Evolutionary conservation across 2,113 vertebrate species (phyloP).

Genomic region (cattle (Bos taurus)): ARS-UCD2.0 NC_037334.1:20707501-20708000

Average conservation of each 20-base stretch:
- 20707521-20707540: background rate
- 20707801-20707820: background rate
- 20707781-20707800: background rate
- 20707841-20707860: background rate
- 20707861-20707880: rapidly evolving
- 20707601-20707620: background rate
- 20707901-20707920: rapidly evolving
- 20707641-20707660: background rate
- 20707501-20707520: background rate
- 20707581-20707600: background rate
- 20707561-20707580: background rate
- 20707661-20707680: background rate
- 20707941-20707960: background rate
- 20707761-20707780: background rate
- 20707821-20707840: too few relatives aligned
- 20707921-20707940: background rate
- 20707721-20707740: background rate
- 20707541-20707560: background rate
- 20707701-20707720: background rate
- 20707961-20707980: background rate
- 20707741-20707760: background rate
- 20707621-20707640: background rate
- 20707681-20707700: background rate
- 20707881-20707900: rapidly evolving
- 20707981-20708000: background rate